Conservation (phyloP, 2,797 vertebrate species). For the Sus cebifrons region DNA sequence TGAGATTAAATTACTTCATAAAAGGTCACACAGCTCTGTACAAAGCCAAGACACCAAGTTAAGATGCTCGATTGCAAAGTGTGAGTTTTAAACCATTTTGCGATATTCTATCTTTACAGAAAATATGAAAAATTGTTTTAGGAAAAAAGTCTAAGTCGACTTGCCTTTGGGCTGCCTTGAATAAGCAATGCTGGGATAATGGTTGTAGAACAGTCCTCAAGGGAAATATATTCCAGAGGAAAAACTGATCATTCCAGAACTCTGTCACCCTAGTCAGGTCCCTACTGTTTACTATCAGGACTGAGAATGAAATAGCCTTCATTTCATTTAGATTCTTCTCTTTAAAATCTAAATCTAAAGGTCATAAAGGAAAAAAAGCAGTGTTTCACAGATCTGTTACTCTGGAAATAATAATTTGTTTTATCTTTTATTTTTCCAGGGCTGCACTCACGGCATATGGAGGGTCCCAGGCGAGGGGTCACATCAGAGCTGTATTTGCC, state of each 20-base stretch:
- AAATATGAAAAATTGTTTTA: constrained; percentile 34
- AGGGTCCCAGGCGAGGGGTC: no score
- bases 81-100: constrained; percentile 41
- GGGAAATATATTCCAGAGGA: not conserved
- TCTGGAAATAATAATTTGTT: not conserved
- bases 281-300: constrained; percentile 12
- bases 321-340: constrained; percentile 48
- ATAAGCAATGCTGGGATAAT: constrained; percentile 11
- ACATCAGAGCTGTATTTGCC: no score
- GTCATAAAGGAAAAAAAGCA: constrained; percentile 16
- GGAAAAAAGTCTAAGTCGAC: not conserved
- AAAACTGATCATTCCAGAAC: not conserved
- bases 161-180: not conserved
- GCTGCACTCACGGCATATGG: no score
- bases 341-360: constrained; percentile 61
- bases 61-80: not conserved
- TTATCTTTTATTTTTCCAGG: no score
- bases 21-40: constrained; percentile 4
- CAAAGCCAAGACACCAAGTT: constrained; percentile 22
- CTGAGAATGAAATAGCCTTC: not conserved
- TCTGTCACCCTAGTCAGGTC: not conserved
- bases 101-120: not conserved
- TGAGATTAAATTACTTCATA: constrained; percentile 2
- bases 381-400: not conserved
- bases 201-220: not conserved